These are phyloP conservation scores for Galbula dea DNA, from an alignment of 2,113 vertebrate genomes.

Conservation along the genomic window DNA sequence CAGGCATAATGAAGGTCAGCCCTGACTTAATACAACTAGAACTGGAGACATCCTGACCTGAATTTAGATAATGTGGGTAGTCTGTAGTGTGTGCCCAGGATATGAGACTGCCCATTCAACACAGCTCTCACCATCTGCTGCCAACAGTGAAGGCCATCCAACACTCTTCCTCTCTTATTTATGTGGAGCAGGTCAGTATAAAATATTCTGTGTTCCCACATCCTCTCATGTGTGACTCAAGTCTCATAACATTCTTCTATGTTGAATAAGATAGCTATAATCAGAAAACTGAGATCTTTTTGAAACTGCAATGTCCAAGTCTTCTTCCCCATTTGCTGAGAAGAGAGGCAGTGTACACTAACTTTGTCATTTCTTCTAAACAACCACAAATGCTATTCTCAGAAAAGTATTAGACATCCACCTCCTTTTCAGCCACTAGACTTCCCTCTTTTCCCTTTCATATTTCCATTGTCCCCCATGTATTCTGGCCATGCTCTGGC, in stretches of 20 bases:
- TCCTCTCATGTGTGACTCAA: neutral
- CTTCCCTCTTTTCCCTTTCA: neutral
- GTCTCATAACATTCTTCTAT: neutral
- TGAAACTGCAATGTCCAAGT: neutral
- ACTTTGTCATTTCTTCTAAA: neutral
- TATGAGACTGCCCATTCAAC: neutral
- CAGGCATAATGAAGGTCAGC: fast-evolving
- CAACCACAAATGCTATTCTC: neutral
- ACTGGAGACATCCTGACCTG: neutral
- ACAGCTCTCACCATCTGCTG: neutral
- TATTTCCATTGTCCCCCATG: neutral
- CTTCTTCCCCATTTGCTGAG: neutral
- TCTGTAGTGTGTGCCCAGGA: neutral
- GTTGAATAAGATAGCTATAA: neutral
- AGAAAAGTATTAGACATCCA: neutral
- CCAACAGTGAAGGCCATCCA: neutral
- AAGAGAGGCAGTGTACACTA: neutral
- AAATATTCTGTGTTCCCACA: neutral
- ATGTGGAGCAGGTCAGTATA: neutral
- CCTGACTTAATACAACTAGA: neutral
- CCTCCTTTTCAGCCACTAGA: neutral
- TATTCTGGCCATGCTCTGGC: neutral
- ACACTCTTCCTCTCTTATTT: neutral
- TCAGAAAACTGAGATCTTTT: neutral
- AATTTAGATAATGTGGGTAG: neutral